Conservation (phyloP, 2,113 vertebrate species). For the Setophaga coronata region DNA sequence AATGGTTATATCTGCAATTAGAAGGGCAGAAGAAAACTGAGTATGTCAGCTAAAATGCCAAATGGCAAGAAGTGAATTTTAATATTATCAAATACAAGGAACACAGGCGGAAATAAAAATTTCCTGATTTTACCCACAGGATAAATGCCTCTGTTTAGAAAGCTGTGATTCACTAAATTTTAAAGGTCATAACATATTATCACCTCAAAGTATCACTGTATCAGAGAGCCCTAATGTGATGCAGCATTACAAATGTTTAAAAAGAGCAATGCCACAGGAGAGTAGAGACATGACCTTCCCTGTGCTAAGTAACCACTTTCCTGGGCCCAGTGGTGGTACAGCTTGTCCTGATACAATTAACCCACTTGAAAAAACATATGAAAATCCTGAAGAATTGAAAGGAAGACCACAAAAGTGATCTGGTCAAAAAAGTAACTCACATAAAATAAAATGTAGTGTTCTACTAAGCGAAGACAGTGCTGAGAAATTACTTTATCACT, state of each 20-base stretch:
- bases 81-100: not conserved
- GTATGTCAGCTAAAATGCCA: not conserved
- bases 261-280: not conserved
- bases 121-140: not conserved
- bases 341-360: not conserved
- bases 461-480: not conserved
- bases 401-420: not conserved
- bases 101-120: not conserved
- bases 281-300: not conserved
- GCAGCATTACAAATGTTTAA: not conserved
- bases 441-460: not conserved
- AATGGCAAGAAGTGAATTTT: not conserved
- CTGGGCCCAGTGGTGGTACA: not conserved
- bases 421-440: not conserved
- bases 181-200: not conserved
- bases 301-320: not conserved
- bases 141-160: not conserved
- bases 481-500: not conserved
- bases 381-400: slow-evolving; percentile 10
- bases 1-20: not conserved
- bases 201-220: not conserved
- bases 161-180: not conserved
- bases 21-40: not conserved
- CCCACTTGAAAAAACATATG: not conserved
- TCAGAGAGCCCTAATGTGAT: not conserved